These are phyloP conservation scores for Eolophus roseicapilla DNA, from an alignment of 2,113 vertebrate species.

Conservation along the genomic window DNA sequence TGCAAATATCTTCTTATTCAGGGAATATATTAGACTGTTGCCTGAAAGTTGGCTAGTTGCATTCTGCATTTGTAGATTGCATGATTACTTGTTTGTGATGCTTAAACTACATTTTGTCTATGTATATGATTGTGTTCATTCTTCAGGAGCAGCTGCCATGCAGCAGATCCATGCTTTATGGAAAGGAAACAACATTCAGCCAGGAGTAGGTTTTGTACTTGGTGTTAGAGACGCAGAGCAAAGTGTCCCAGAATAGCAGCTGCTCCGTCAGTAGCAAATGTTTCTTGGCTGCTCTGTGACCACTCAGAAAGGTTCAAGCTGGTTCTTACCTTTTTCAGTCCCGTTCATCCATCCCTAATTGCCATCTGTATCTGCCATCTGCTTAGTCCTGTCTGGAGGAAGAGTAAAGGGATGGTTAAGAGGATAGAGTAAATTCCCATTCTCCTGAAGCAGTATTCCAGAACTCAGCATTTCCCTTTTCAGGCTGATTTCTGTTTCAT, in stretches of 20 bases:
- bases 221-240: not conserved
- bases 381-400: not conserved
- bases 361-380: slow-evolving; percentile 10
- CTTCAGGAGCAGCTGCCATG: not conserved
- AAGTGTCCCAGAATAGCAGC: not conserved
- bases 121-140: rapidly evolving
- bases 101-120: rapidly evolving
- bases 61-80: not conserved
- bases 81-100: too few species aligned
- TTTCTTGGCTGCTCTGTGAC: not conserved
- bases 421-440: not conserved
- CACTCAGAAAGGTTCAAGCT: not conserved
- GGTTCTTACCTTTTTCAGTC: not conserved
- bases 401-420: not conserved
- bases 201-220: not conserved
- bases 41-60: not conserved
- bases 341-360: not conserved
- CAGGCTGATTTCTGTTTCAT: too few species aligned
- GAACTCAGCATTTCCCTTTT: not conserved
- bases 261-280: not conserved
- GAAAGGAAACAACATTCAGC: not conserved
- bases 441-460: not conserved
- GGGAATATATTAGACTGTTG: rapidly evolving
- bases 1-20: rapidly evolving
- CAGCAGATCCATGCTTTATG: rapidly evolving